A percentile compares a stretch with the other conserved stretches of the same genome.
Evolutionary conservation across 2,797 vertebrate genomes (phyloP).

Genomic region (Gastrophryne carolinensis): DNA sequence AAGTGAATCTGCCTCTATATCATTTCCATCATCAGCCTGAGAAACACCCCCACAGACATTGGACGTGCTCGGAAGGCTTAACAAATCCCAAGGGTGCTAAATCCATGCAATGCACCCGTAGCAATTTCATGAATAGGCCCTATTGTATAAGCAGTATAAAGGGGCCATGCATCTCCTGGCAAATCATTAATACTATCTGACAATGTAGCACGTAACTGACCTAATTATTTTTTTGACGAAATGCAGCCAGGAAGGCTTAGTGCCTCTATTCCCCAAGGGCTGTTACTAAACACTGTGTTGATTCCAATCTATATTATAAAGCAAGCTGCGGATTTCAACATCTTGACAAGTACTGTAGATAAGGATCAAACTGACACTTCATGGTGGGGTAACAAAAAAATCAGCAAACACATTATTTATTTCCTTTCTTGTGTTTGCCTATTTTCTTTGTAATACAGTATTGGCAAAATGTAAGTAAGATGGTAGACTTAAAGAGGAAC

Average conservation of each 20-base stretch:
- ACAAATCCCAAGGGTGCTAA: background rate
- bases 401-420: no score
- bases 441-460: no score
- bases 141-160: constrained; percentile 1
- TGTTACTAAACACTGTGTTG: background rate
- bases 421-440: no score
- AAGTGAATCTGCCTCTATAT: no score
- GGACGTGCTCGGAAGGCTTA: background rate
- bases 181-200: constrained; percentile 35
- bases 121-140: constrained; percentile 20
- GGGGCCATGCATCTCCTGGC: background rate
- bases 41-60: background rate
- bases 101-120: background rate
- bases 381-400: background rate
- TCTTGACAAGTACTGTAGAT: background rate
- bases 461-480: no score
- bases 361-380: background rate
- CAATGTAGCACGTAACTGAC: constrained; percentile 14
- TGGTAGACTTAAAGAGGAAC: no score
- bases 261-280: background rate
- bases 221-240: background rate
- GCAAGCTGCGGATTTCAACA: background rate
- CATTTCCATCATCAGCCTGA: no score
- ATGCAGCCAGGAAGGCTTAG: background rate
- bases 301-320: background rate